A percentile compares a stretch with the other conserved stretches of the same genome.
These are phyloP conservation scores for Agrochola macilenta DNA, from an alignment of 2,888 invertebrate species.

Conservation along the genomic window DNA sequence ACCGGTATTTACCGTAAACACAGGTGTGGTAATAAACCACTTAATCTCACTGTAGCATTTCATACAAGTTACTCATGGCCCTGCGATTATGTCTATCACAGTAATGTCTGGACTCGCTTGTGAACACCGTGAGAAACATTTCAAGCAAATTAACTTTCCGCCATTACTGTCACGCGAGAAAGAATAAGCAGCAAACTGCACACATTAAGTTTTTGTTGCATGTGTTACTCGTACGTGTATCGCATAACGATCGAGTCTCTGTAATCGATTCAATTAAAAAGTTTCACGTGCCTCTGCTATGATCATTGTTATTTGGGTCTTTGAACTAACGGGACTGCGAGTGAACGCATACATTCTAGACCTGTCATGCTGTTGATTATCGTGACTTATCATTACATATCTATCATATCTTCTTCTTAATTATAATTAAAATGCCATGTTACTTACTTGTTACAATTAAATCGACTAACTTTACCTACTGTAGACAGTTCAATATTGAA, in stretches of 20 bases:
- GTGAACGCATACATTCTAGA: slow-evolving; percentile 76
- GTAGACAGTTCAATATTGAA: slow-evolving; percentile 24
- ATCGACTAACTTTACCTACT: slow-evolving; percentile 15
- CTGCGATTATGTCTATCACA: slow-evolving; percentile 67
- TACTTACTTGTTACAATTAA: slow-evolving; percentile 17
- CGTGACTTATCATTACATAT: slow-evolving; percentile 63
- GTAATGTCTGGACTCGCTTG: slow-evolving; percentile 74
- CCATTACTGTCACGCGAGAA: slow-evolving; percentile 85
- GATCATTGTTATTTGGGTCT: slow-evolving; percentile 81
- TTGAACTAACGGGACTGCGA: slow-evolving; percentile 84
- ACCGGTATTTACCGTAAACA: slow-evolving; percentile 62
- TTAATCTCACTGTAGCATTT: slow-evolving; percentile 59
- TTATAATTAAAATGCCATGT: slow-evolving; percentile 31
- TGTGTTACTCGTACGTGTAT: slow-evolving; percentile 76
- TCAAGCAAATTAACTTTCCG: slow-evolving; percentile 84
- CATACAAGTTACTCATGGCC: slow-evolving; percentile 64
- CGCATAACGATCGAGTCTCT: slow-evolving; percentile 73
- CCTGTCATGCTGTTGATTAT: slow-evolving; percentile 68
- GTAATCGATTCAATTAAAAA: slow-evolving; percentile 79
- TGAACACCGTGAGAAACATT: slow-evolving; percentile 86
- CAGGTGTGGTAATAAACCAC: slow-evolving; percentile 61
- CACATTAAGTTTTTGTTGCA: slow-evolving; percentile 75
- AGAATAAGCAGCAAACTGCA: slow-evolving; percentile 77
- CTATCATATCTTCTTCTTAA: slow-evolving; percentile 45
- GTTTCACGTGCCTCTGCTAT: slow-evolving; percentile 78